Evolutionary conservation across 1,140 invertebrate species (phyloP).

Genomic region (Piezodorus guildinii): DNA sequence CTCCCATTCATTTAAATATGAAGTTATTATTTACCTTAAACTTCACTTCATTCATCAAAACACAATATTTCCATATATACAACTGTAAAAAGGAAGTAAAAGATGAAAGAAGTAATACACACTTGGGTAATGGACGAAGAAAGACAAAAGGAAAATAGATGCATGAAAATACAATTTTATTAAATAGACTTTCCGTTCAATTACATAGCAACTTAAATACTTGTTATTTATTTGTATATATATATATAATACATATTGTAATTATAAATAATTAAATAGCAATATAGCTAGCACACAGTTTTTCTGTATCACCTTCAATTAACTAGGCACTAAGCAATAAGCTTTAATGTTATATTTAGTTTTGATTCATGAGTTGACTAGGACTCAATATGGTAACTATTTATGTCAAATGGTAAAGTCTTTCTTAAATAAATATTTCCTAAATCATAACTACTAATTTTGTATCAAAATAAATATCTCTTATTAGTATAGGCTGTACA

Average conservation of each 20-base stretch:
- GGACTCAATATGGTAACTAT: slow-evolving; percentile 13
- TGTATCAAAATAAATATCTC: slow-evolving; percentile 8
- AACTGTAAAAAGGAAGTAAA: too few species aligned
- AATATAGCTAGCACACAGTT: slow-evolving; percentile 15
- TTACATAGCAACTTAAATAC: slow-evolving; percentile 18
- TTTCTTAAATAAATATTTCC: slow-evolving; percentile 1
- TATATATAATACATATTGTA: slow-evolving; percentile 8
- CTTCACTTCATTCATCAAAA: too few species aligned
- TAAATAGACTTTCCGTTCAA: slow-evolving; percentile 20
- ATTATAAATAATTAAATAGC: slow-evolving; percentile 5
- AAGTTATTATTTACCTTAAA: too few species aligned
- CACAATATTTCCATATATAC: too few species aligned
- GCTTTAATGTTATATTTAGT: neutral
- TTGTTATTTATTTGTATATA: slow-evolving; percentile 9
- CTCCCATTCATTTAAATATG: too few species aligned
- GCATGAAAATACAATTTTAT: slow-evolving; percentile 22
- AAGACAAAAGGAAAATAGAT: slow-evolving; percentile 11
- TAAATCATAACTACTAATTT: neutral
- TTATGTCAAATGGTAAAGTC: too few species aligned
- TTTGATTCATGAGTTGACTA: neutral
- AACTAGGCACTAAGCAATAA: slow-evolving; percentile 16
- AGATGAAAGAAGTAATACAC: neutral
- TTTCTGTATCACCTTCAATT: slow-evolving; percentile 5
- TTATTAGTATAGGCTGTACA: slow-evolving; percentile 14
- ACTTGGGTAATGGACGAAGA: neutral